Percentiles rank a stretch among this genome's conserved stretches.
Evolutionary conservation across 2,797 vertebrate genomes (phyloP).

Genomic region (Scleropages formosus): DNA sequence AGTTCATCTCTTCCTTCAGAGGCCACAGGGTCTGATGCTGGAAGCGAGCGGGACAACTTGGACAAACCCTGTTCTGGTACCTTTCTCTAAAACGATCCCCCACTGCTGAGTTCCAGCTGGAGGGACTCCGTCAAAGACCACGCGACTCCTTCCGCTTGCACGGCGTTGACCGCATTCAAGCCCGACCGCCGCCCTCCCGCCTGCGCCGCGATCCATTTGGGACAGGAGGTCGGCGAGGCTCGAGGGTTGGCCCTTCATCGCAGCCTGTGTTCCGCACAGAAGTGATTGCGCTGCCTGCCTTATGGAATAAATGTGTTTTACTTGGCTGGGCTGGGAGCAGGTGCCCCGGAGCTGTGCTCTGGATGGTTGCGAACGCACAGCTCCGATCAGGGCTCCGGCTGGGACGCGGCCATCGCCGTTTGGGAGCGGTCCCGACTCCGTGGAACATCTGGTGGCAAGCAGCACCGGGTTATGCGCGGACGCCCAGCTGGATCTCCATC

Average conservation of each 20-base stretch:
- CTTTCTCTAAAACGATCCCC: too few relatives aligned
- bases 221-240: not conserved
- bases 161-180: too few relatives aligned
- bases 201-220: not conserved
- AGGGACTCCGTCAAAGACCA: too few relatives aligned
- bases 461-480: not conserved
- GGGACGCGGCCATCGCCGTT: not conserved
- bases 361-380: not conserved
- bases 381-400: not conserved
- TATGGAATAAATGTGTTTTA: slow-evolving; percentile 16
- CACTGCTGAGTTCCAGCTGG: too few relatives aligned
- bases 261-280: not conserved
- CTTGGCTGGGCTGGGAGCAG: not conserved
- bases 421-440: not conserved
- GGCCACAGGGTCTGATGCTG: too few relatives aligned
- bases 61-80: too few relatives aligned
- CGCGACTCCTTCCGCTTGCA: too few relatives aligned
- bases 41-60: too few relatives aligned
- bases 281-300: not conserved
- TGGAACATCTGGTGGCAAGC: not conserved
- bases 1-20: too few relatives aligned
- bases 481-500: not conserved
- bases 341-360: not conserved
- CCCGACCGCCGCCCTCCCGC: too few relatives aligned
- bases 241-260: slow-evolving; percentile 16